Evolutionary conservation across 2,888 invertebrate genomes (phyloP), one percentile per base, ranked within the genome.

Genomic region (Volucella inflata): DNA sequence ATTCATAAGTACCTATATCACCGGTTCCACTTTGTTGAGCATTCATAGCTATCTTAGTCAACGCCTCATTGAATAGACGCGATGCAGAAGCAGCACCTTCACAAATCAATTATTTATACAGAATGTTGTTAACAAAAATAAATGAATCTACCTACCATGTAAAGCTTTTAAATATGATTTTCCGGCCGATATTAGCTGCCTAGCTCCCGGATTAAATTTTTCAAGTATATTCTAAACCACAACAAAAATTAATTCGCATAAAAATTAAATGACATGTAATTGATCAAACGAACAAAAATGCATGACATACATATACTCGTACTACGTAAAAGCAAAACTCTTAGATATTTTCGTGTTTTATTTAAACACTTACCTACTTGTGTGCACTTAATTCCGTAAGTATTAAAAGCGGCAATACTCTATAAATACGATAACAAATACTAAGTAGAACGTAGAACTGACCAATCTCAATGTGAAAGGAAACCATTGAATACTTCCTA

Each of bases 81-180:
- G 97, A 97, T 48, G 97, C 97, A 87, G 97, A 96, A 78, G 97
- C 97, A 83, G 97, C 97, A 91, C 97, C 97, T 97, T 2, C 0
- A 3, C 2, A 21, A 21, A 21, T 21, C 83, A 30, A 78, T 51
- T 46, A 48, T 30, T 1, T 38, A 11, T 2, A 40, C 10, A 40
- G 0, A 21, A 30, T 59, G 59, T 59, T 44, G 46, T 21, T 21
- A 21, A 21, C 4, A 50, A 65, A 53, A 12, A 14, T 65, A 82
- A 77, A n/a, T 40, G 4, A 51, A 14, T 17, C 14, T 80, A 94
- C 96, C 96, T 93, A 98, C 98, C 97, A 93, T 98, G 97, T 90
- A 98, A 94, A 89, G 98, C 97, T 93, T 98, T 98, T 89, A 98
- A 94, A 92, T 98, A 98, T 81, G 98, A 97, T 93, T 98, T 98